Base-by-base conservation (phyloP, 2,797 vertebrate species). In the Tiaroga cobitis region DNA sequence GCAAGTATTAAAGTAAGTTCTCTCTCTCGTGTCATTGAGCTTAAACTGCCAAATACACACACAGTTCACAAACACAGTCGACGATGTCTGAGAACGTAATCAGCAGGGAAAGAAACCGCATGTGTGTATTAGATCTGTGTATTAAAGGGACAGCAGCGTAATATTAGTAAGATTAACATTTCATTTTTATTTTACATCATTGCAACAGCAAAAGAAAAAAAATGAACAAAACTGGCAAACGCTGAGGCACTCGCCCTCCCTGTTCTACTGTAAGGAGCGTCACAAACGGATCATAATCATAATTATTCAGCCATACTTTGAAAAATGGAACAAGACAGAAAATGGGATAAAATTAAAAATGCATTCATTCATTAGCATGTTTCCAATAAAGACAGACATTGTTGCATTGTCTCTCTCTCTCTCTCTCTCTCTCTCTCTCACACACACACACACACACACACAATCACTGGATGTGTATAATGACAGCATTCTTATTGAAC, bases 121-220 rank as follows among this genome's bases (percentile, higher is more conserved):
- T 16, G 46, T 46, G 46, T 49, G 4, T 15, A 46, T 49, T 5
- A 46, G 46, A 46, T 46, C 46, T 54, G 19, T 54, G 51, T 54
- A 21, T 54, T 54, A 54, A 54, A 21, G 51, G 8, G 51, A 54
- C 7, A 54, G 19, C 51, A 24, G 15, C 0, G 46, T 49, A 16
- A 49, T 16, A 49, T 49, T 16, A 49, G 46, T 49, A 49, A 84
- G 75, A 79, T 80, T 72, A 59, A 49, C 19, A 3, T 72, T 13
- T 72, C 24, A 67, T 21, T 82, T 83, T 90, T 84, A 88, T 89
- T 89, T 87, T 86, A 84, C 79, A 85, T 69, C 76, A 85, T 88
- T 88, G 80, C 68, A 90, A 81, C 73, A 86, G 87, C 41, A 54
- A 83, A 81, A 63, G 86, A 26, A 81, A 32, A 29, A 29, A 24